Percentiles rank a stretch among this genome's conserved stretches.
phyloP scores from a whole-genome alignment of 2,888 invertebrate genomes.

The Eupithecia subumbrata region DNA sequence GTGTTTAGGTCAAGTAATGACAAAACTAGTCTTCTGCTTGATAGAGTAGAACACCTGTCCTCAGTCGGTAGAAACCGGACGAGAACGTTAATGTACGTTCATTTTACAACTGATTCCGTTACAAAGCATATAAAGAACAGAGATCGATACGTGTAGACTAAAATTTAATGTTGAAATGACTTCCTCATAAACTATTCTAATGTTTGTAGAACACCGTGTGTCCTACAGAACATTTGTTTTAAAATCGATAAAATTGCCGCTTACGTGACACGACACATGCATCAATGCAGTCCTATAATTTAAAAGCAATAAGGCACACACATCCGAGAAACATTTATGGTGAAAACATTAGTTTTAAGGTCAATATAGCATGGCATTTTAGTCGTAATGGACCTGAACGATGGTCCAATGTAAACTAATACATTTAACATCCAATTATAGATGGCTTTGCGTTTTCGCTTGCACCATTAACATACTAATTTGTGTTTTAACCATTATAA shows the following conservation, averaged over 20 bases:
- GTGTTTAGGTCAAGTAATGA: no score
- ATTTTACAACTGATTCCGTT: no score
- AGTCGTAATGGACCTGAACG: not conserved
- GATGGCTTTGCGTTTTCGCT: constrained; percentile 59
- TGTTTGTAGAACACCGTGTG: not conserved
- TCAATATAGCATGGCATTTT: not conserved
- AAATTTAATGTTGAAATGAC: not conserved
- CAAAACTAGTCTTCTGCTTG: no score
- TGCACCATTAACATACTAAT: constrained; percentile 48
- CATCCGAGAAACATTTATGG: not conserved
- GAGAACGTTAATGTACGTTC: no score
- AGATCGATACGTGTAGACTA: not conserved
- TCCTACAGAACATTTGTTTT: not conserved
- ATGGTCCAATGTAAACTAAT: constrained; percentile 3
- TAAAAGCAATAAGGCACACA: not conserved
- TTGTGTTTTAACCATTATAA: constrained; percentile 12
- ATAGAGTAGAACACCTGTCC: no score
- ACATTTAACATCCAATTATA: constrained; percentile 31
- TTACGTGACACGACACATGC: not conserved
- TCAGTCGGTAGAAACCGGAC: no score
- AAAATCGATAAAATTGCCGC: constrained; percentile 1
- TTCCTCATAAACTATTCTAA: not conserved
- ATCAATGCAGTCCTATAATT: not conserved
- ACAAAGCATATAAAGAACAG: not conserved
- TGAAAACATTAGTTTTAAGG: not conserved